Evolutionary conservation across 1,140 invertebrate genomes (phyloP), one percentile per base, ranked within the genome.

Genomic region (Drosophila kikkawai): DNA sequence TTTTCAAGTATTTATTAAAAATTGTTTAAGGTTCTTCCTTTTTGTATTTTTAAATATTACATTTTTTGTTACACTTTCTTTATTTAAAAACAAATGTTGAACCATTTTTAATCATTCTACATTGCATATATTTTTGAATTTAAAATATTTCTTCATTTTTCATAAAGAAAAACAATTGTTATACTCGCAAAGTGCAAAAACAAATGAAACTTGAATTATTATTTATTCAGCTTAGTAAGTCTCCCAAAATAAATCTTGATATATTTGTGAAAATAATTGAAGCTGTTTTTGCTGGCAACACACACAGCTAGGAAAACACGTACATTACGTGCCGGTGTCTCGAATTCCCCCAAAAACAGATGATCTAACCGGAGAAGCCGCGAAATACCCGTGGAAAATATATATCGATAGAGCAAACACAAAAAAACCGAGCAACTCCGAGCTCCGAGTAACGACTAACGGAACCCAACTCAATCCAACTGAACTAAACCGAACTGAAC

Each of bases 401-500:
- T 11, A 11, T n/a, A 56, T 11, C 8, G 12, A n/a, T 12, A 37
- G 50, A 34, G 34, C 17, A 12, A 11, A 34, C 17, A 12, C 3
- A 34, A 17, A 19, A 17, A 39, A n/a, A 7, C 45, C 13, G 58
- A 51, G 53, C 53, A 56, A 56, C 53, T 56, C 51, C 51, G 34
- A 37, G 51, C 51, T 37, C 19, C 53, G 53, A 56, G 53, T 19
- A 56, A 50, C 29, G 58, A 75, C 67, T 47, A 56, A 17, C 68
- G 55, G 67, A 22, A 60, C 29, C 11, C 48, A n/a, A 9, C 29
- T 13, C 11, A 37, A 37, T 12, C 11, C 44, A n/a, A 61, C 42
- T 59, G 12, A 61, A 44, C 22, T 26, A 36, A 37, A 36, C 17
- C 19, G 60, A 66, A 37, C 22, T 29, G 45, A 37, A 37, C 9